Evolutionary conservation across 2,888 invertebrate species (phyloP), one percentile per base, ranked within the genome.

Genomic region (Spilosoma lubricipeda): DNA sequence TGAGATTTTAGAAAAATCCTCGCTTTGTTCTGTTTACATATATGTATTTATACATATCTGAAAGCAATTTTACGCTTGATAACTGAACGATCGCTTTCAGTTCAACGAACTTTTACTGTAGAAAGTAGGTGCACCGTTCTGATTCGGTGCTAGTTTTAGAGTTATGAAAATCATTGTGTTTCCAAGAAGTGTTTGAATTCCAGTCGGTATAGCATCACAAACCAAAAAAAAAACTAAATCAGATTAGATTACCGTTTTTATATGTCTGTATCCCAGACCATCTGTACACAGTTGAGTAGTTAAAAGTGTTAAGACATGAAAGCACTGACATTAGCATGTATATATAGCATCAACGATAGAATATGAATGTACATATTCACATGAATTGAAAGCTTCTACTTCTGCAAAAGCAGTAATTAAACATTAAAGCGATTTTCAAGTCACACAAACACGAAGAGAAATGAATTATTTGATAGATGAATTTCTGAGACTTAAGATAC

Each of bases 21-120:
- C 78, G 63, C 15, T 15, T 33, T 56, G 15, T 52, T 27, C 27
- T 27, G 13, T 15, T 59, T 59, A 59, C 27, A 59, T 27, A 27
- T 15, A 59, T 27, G 59, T 59, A 59, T 59, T 15, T 56, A 59
- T 13, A 27, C 15, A 59, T n/a, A 27, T 67, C 45, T 67, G 20
- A 45, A 67, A 59, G 52, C 72, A 74, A 78, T 75, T 77, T 76
- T 72, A 76, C 63, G 68, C 48, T 79, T 67, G 75, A 45, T 48
- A 52, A 69, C 15, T 64, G 75, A 77, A 73, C 71, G 70, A 71
- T 81, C 63, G 69, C 67, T 72, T 72, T n/a, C 45, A 82, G 84
- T 82, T 77, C 83, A 80, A 67, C 67, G 73, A 82, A 69, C 80
- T 82, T 78, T 81, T 76, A 68, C 23, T 67, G 71, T 75, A 77